phyloP scores from a whole-genome alignment of 2,797 vertebrate species.

The Acropternis orthonyx region DNA sequence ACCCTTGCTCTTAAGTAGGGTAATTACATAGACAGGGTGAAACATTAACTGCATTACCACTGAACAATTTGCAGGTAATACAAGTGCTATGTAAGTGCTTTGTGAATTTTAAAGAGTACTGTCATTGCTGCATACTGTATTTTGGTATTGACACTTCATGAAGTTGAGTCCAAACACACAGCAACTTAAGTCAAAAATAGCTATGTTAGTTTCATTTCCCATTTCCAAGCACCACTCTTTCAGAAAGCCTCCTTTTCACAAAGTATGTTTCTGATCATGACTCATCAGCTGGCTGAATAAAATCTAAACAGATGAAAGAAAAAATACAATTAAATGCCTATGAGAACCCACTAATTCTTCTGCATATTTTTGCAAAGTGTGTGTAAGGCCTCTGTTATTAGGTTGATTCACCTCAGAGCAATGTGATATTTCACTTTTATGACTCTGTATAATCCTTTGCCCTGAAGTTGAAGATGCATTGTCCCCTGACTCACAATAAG shows the following conservation, averaged over 20 bases:
- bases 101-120: not conserved
- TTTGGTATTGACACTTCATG: not conserved
- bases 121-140: not conserved
- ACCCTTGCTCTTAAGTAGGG: not conserved
- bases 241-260: not conserved
- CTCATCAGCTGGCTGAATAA: not conserved
- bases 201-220: not conserved
- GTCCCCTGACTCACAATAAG: slow-evolving; percentile 36
- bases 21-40: not conserved
- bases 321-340: not conserved
- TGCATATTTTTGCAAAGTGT: not conserved
- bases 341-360: not conserved
- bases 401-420: not conserved
- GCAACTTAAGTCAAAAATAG: not conserved
- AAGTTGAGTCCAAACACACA: not conserved
- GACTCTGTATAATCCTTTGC: not conserved
- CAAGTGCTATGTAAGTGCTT: rapidly evolving
- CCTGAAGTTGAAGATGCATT: slow-evolving; percentile 26
- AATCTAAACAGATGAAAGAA: not conserved
- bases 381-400: not conserved
- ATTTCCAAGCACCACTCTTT: not conserved
- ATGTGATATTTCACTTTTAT: not conserved
- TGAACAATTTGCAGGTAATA: not conserved
- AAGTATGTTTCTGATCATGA: not conserved
- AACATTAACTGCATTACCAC: not conserved